phyloP scores from a whole-genome alignment of 2,797 vertebrate genomes.

The Masticophis lateralis region DNA sequence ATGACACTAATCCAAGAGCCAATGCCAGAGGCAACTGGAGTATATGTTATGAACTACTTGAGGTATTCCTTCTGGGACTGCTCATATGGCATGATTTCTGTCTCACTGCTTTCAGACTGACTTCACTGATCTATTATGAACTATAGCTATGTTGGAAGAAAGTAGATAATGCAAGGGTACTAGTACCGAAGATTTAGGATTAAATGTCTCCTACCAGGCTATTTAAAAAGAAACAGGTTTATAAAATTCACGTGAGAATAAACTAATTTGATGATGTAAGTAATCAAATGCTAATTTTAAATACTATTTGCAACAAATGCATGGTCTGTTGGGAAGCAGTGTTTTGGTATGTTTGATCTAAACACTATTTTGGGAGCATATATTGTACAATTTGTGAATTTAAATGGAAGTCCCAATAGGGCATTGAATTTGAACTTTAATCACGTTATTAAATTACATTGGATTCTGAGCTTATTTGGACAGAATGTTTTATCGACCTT shows the following conservation, averaged over 20 bases:
- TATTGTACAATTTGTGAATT: not conserved
- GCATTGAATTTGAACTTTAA: not conserved
- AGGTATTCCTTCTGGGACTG: constrained; percentile 59
- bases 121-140: constrained; percentile 53
- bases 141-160: constrained; percentile 46
- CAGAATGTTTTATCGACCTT: not conserved
- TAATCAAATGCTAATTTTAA: not conserved
- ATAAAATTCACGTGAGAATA: not conserved
- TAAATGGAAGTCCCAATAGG: not conserved
- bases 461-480: not conserved
- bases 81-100: constrained; percentile 57
- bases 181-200: constrained; percentile 7
- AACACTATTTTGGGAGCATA: not conserved
- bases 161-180: not conserved
- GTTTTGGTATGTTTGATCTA: not conserved
- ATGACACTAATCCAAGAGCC: constrained; percentile 67
- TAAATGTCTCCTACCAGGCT: not conserved
- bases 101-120: constrained; percentile 60
- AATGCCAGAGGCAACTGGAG: constrained; percentile 59
- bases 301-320: not conserved
- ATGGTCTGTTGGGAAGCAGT: not conserved
- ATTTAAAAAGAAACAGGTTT: not conserved
- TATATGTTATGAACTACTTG: constrained; percentile 58
- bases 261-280: not conserved
- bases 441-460: not conserved